Conservation (phyloP, 2,797 vertebrate species). For the Danio tinwini region DNA sequence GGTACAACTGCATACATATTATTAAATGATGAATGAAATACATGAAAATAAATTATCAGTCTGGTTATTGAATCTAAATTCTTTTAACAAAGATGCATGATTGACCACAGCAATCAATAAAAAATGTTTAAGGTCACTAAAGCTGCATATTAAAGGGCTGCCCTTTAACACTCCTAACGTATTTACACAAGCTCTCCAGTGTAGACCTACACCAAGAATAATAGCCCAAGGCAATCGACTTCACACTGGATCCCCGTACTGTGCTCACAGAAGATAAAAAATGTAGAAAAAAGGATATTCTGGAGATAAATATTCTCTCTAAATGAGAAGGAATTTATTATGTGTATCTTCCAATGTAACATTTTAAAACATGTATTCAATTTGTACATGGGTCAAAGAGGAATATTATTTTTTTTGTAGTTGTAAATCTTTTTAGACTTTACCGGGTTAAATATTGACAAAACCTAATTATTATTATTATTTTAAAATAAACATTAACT, state of each 20-base stretch:
- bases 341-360: not conserved
- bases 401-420: no score
- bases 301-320: slow-evolving; percentile 34
- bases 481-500: no score
- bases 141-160: slow-evolving; percentile 14
- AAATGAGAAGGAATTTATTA: not conserved
- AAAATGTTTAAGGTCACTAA: slow-evolving; percentile 18
- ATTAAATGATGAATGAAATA: not conserved
- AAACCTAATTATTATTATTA: no score
- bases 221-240: slow-evolving; percentile 7
- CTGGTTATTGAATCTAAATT: slow-evolving; percentile 21
- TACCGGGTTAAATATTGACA: no score
- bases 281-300: not conserved
- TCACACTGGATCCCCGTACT: not conserved
- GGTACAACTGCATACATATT: not conserved
- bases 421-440: no score
- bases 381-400: not conserved
- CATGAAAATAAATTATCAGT: not conserved
- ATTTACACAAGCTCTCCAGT: slow-evolving; percentile 7
- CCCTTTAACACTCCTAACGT: slow-evolving; percentile 31
- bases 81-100: not conserved
- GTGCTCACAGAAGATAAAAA: not conserved
- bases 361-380: not conserved
- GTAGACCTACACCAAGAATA: slow-evolving; percentile 7
- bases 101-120: slow-evolving; percentile 13